Base-by-base conservation (phyloP, 2,797 vertebrate genomes). In the Acanthurus tractus region DNA sequence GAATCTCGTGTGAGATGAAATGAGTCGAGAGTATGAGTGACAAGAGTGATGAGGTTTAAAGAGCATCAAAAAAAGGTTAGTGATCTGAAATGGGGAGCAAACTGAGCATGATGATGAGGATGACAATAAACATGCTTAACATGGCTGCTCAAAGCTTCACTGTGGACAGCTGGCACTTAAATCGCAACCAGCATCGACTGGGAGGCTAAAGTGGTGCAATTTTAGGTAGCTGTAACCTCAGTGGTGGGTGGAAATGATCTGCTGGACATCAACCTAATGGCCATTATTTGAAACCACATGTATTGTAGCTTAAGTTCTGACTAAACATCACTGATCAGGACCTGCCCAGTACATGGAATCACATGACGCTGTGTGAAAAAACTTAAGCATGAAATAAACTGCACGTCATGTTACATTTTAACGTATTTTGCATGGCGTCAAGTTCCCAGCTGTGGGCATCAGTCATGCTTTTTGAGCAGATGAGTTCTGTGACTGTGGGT, bases 351-450 rank as follows among this genome's bases (percentile, higher is more conserved):
- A 6, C 48, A 57, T 13, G 3, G 22, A 42, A 25, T 38, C 11
- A 36, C 18, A 48, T 22, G 11, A 57, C 13, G 3, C 17, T 58
- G 56, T 6, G 25, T 40, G 29, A 72, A 12, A 67, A 48, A 18
- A 38, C 17, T 5, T 8, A 0, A 1, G 6, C 22, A 44, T 38
- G n/a, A 55, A 23, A 73, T 61, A 63, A 4, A 62, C n/a, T 44
- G 57, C 38, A 34, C 12, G 20, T 61, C 20, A 25, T 44, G n/a
- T 69, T 50, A n/a, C 2, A 38, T 12, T 29, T 52, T 45, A 50
- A 68, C 66, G 56, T 63, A 68, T 68, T 62, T 76, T 70, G 23
- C 55, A 6, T 70, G 72, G 65, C 59, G 22, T 82, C 72, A 71
- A 18, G 48, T 44, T 83, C 65, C 18, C 56, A 67, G 70, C 63